A percentile compares a stretch with the other conserved stretches of the same genome.
Evolutionary conservation across 1,140 invertebrate genomes (phyloP).

Genomic region (Pteromalus puparum): DNA sequence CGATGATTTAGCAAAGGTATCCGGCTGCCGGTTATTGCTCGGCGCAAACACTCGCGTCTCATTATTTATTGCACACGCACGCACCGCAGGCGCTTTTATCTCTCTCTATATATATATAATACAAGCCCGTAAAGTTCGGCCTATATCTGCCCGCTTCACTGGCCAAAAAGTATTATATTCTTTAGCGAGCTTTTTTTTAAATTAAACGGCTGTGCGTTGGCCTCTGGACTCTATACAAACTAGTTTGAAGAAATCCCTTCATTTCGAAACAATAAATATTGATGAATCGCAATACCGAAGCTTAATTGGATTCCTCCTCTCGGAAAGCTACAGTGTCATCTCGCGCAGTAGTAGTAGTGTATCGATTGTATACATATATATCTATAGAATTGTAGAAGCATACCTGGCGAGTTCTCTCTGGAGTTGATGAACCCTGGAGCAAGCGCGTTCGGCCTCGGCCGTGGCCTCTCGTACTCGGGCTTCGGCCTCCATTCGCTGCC

Average conservation of each 20-base stretch:
- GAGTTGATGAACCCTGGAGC: conserved; percentile 76
- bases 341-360: no score
- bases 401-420: conserved; percentile 78
- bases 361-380: no score
- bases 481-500: conserved; percentile 77
- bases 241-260: no score
- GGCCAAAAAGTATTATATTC: no score
- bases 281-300: no score
- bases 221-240: no score
- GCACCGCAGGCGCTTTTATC: conserved; percentile 28
- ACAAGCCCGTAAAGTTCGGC: not conserved
- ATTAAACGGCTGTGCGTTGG: no score
- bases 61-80: conserved; percentile 61
- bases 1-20: conserved; percentile 65
- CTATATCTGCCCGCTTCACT: no score
- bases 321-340: no score
- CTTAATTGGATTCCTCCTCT: no score
- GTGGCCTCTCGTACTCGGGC: conserved; percentile 75
- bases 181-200: no score
- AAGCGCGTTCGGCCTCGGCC: conserved; percentile 76
- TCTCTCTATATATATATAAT: not conserved
- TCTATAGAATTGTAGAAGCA: conserved; percentile 45
- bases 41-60: conserved; percentile 55
- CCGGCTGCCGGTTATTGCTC: conserved; percentile 62
- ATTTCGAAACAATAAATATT: no score